A percentile compares a stretch with the other conserved stretches of the same genome.
These are phyloP conservation scores for Apostichopus californicus DNA, from an alignment of 35 echinoderm and acorn worm species.

Conservation along the genomic window DNA sequence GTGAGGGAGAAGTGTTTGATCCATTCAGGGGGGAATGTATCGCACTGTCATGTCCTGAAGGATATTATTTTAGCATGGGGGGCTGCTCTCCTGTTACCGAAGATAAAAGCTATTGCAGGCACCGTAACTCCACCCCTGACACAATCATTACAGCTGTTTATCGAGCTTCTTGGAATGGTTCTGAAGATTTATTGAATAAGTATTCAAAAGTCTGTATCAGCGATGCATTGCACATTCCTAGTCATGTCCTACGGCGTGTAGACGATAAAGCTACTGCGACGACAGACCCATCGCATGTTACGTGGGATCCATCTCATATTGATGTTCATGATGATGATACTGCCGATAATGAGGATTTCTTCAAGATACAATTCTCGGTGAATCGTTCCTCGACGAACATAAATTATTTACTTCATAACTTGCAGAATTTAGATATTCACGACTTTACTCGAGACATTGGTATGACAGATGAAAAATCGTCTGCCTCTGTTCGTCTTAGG, in stretches of 20 bases:
- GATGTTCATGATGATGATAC: neutral
- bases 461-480: neutral
- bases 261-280: neutral
- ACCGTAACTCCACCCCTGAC: neutral
- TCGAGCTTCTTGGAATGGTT: neutral
- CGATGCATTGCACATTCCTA: neutral
- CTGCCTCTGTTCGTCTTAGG: neutral
- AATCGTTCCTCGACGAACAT: neutral
- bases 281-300: neutral
- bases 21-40: neutral
- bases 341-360: neutral
- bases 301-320: too few relatives aligned
- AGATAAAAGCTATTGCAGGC: neutral
- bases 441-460: neutral
- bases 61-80: neutral
- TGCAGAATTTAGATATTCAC: neutral
- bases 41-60: neutral
- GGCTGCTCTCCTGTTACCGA: neutral
- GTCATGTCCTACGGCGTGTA: too few relatives aligned
- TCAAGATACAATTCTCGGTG: neutral
- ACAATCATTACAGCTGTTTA: neutral
- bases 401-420: neutral
- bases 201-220: neutral
- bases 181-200: neutral
- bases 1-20: constrained; percentile 7